Percentiles rank a stretch among this genome's conserved stretches.
phyloP scores from a whole-genome alignment of 2,888 invertebrate genomes.

The Biston stratarius region DNA sequence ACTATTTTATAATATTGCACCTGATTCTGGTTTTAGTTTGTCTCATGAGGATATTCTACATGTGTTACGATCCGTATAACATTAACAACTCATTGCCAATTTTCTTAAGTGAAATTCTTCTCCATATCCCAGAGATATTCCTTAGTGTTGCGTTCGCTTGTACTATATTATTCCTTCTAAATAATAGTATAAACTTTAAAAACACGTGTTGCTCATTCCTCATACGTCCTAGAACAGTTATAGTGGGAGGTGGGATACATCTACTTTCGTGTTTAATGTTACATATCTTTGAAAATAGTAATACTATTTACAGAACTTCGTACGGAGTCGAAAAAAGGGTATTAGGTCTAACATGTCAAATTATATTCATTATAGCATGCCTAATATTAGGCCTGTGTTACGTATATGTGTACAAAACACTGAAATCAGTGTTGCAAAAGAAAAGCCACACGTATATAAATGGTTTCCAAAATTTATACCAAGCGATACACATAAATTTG shows the following conservation, averaged over 20 bases:
- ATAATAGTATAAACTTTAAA: constrained; percentile 92
- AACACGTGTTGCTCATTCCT: constrained; percentile 89
- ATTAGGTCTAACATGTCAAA: constrained; percentile 92
- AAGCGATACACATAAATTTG: constrained; percentile 96
- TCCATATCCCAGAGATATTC: constrained; percentile 94
- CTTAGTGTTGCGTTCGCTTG: constrained; percentile 96
- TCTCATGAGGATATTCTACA: constrained; percentile 93
- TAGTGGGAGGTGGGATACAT: constrained; percentile 92
- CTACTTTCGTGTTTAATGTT: constrained; percentile 93
- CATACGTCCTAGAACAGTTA: constrained; percentile 92
- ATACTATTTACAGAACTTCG: constrained; percentile 77
- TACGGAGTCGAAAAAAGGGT: constrained; percentile 86
- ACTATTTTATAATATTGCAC: constrained; percentile 95
- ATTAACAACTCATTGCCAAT: constrained; percentile 92
- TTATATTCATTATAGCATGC: constrained; percentile 94
- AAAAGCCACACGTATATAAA: constrained; percentile 93
- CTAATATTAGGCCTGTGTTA: constrained; percentile 94
- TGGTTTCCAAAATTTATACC: constrained; percentile 92
- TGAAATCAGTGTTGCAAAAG: constrained; percentile 90
- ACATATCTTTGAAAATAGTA: constrained; percentile 91
- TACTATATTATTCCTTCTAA: constrained; percentile 93
- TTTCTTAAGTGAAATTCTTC: constrained; percentile 92
- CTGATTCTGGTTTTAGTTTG: constrained; percentile 93
- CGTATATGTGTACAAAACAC: constrained; percentile 92
- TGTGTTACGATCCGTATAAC: constrained; percentile 97